Percentiles rank a stretch among this genome's conserved stretches.
Evolutionary conservation across 1,140 invertebrate genomes (phyloP).

Genomic region (Schlechtendalia chinensis): DNA sequence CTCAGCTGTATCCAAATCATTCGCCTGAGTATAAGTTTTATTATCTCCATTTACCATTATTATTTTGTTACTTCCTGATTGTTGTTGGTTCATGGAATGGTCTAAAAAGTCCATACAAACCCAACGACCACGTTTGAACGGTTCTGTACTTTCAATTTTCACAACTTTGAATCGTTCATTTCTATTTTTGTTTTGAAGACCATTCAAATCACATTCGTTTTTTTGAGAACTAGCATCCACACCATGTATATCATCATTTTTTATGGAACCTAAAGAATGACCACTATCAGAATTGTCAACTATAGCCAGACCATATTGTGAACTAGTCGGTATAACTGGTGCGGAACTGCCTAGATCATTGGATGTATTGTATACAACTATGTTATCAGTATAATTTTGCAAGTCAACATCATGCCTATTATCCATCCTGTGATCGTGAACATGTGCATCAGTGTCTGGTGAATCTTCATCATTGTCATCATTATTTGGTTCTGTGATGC

Average conservation of each 20-base stretch:
- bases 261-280: slow-evolving; percentile 63
- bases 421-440: slow-evolving; percentile 70
- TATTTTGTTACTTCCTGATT: slow-evolving; percentile 17
- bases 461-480: slow-evolving; percentile 86
- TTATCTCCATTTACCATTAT: slow-evolving; percentile 43
- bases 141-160: slow-evolving; percentile 92
- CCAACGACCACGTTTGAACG: slow-evolving; percentile 90
- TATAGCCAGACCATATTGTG: slow-evolving; percentile 78
- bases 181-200: slow-evolving; percentile 67
- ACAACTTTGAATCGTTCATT: slow-evolving; percentile 93
- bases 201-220: slow-evolving; percentile 66
- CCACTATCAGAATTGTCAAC: slow-evolving; percentile 58
- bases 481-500: slow-evolving; percentile 75
- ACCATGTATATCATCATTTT: slow-evolving; percentile 61
- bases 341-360: slow-evolving; percentile 80
- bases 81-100: slow-evolving; percentile 67
- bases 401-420: slow-evolving; percentile 77
- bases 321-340: slow-evolving; percentile 78
- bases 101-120: slow-evolving; percentile 94
- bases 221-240: slow-evolving; percentile 59
- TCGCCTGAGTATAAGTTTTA: slow-evolving; percentile 25
- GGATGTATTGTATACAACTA: slow-evolving; percentile 75
- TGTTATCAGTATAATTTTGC: slow-evolving; percentile 80
- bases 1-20: slow-evolving; percentile 15
- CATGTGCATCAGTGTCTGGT: slow-evolving; percentile 89